Conservation (phyloP, 2,888 invertebrate species). For the Phytoseiulus persimilis region DNA sequence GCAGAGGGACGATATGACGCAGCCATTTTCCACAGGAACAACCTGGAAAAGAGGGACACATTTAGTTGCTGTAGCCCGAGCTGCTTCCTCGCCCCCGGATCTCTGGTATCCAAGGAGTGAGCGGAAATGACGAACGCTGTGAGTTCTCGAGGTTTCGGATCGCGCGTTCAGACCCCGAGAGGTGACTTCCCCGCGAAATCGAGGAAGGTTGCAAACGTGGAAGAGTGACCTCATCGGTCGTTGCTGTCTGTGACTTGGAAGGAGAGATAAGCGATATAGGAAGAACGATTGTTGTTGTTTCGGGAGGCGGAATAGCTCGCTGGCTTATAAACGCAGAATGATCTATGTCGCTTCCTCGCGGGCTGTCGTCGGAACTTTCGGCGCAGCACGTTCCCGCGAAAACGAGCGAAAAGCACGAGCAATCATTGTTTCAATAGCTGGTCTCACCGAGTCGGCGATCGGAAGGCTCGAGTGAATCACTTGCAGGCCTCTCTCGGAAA, state of each 20-base stretch:
- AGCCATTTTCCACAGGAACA: slow-evolving; percentile 13
- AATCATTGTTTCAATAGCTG: neutral
- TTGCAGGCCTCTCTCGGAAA: no score
- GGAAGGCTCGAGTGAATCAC: neutral
- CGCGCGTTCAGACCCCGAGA: no score
- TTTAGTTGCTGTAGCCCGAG: neutral
- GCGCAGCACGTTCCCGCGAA: neutral
- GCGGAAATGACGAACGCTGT: no score
- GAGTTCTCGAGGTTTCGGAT: no score
- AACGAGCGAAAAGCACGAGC: neutral
- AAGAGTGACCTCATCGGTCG: neutral
- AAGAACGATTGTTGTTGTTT: neutral
- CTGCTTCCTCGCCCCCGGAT: neutral
- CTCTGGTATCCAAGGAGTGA: no score
- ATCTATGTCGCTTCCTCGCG: neutral
- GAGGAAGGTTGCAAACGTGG: neutral
- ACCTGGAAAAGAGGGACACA: neutral
- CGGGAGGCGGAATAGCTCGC: neutral
- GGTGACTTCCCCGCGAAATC: neutral
- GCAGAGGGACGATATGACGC: slow-evolving; percentile 6
- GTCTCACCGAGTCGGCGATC: neutral
- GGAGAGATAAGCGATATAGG: neutral
- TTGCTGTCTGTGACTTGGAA: neutral
- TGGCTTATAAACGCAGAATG: neutral
- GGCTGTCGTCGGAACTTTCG: neutral